Base-by-base conservation (phyloP, 2,888 invertebrate genomes). In the Globia sparganii region DNA sequence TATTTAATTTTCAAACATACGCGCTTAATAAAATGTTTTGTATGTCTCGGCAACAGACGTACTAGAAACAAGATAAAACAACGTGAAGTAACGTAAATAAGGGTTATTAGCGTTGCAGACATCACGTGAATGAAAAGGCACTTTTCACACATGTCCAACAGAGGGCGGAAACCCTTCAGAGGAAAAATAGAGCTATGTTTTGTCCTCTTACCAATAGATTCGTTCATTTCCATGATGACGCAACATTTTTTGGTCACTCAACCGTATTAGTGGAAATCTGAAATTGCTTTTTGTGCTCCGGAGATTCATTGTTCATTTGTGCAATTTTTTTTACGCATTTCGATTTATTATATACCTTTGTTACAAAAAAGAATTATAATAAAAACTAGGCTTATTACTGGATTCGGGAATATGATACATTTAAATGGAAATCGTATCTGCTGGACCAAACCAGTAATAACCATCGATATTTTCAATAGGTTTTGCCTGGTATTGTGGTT, bases 101-200 rank as follows among this genome's bases (percentile, higher is more conserved):
- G n/a, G 11, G 0, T 56, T 56, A 56, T n/a, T n/a, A 56, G 53
- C n/a, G n/a, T n/a, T 56, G 53, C 21, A 61, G 1, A 53, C 53
- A 59, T 49, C 58, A 78, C 25, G 15, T 43, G 34, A 59, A 72
- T 78, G 58, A 78, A 59, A 40, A 31, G 25, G 40, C 40, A 49
- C 13, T 49, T 53, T 71, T 59, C 65, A 49, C 49, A 58, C 40
- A 53, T 59, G 46, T 65, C 58, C 28, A 59, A 49, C 13, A 71
- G 18, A 34, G 9, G 25, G 13, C 40, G 0, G 34, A 59, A 34
- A 6, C 18, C n/a, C 4, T 72, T 31, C 18, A 43, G 25, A 61
- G 34, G 6, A 75, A 69, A 80, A 65, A 31, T 28, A 37, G 34
- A 64, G 34, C 9, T 28, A 21, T 75, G 5, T 69, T 66, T 59